Base-by-base conservation (phyloP, 2,113 vertebrate species). In the Laticauda colubrina region DNA sequence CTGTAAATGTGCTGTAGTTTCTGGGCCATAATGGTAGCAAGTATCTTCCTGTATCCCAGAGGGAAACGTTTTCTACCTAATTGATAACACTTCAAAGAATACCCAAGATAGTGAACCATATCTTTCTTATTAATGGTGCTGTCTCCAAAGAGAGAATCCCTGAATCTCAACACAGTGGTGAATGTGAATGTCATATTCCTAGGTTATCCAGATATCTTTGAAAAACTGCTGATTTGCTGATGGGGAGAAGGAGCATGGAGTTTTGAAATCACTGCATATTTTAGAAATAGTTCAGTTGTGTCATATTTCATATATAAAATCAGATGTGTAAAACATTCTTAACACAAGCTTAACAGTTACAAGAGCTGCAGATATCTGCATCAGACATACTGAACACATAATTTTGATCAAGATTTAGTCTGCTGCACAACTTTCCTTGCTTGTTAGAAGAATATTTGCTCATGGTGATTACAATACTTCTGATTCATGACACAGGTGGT, bases 31-130 rank as follows among this genome's bases (percentile, higher is more conserved):
- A 95, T 97, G 96, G 97, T 98, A 97, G 97, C 97, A 98, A 98
- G 98, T 98, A 98, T 96, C 97, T 97, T 96, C 94, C 93, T 56
- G 92, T 96, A 95, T 97, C 97, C 98, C 96, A 89, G 92, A 61
- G 98, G 97, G 97, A 97, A 96, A 97, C 94, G 94, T 96, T 97
- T 97, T 97, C 96, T 94, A 96, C 95, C 96, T 98, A 98, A 98
- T 98, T 98, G 98, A 98, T 97, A 98, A 97, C 97, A 97, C 97
- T 96, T 94, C 95, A 96, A 97, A 97, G 97, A 97, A 97, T 97
- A 97, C 96, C 93, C 96, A 95, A 96, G 96, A 97, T 95, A 93
- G 94, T 95, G 97, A 97, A 96, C 96, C 96, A 94, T 97, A 96
- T 97, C 97, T 98, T 97, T 97, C 96, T 97, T 97, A 96, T 98